A percentile compares a stretch with the other conserved stretches of the same genome.
These are phyloP conservation scores for Arothron firmamentum DNA, from an alignment of 2,113 vertebrate genomes.

Conservation along the genomic window DNA sequence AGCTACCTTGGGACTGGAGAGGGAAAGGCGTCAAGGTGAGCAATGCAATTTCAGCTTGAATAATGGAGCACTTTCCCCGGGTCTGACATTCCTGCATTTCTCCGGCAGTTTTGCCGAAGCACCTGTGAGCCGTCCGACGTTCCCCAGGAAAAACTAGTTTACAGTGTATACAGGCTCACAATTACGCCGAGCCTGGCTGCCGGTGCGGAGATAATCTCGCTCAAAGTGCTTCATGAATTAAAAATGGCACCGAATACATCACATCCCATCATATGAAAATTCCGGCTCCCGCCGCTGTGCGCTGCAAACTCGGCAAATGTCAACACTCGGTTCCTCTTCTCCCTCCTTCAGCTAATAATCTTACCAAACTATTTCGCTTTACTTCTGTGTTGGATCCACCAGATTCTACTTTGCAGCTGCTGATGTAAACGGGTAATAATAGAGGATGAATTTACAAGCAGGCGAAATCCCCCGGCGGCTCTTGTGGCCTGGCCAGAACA, in stretches of 20 bases:
- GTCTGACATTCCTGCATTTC: constrained; percentile 67
- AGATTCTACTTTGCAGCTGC: constrained; percentile 55
- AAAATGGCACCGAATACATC: constrained; percentile 47
- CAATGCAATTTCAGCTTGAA: constrained; percentile 74
- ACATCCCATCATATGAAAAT: constrained; percentile 42
- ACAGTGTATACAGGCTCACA: constrained; percentile 54
- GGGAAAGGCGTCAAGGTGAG: constrained; percentile 70
- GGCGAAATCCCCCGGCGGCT: constrained; percentile 57
- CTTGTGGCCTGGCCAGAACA: constrained; percentile 58
- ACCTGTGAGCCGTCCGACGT: constrained; percentile 60
- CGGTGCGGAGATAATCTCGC: constrained; percentile 55
- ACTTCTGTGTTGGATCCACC: constrained; percentile 37
- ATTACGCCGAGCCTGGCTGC: constrained; percentile 51
- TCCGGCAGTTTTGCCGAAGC: constrained; percentile 55
- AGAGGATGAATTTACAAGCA: constrained; percentile 66
- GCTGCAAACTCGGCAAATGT: not conserved
- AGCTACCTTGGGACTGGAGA: constrained; percentile 64
- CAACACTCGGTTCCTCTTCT: not conserved
- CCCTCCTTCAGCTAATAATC: not conserved
- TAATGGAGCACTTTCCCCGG: constrained; percentile 68
- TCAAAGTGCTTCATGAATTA: constrained; percentile 61
- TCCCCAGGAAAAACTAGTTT: constrained; percentile 52
- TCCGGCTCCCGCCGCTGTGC: constrained; percentile 10
- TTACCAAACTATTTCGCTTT: constrained; percentile 20
- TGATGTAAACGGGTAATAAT: constrained; percentile 65